These are phyloP conservation scores for Drosophila ezoana DNA, from an alignment of 2,888 invertebrate species.

Conservation along the genomic window DNA sequence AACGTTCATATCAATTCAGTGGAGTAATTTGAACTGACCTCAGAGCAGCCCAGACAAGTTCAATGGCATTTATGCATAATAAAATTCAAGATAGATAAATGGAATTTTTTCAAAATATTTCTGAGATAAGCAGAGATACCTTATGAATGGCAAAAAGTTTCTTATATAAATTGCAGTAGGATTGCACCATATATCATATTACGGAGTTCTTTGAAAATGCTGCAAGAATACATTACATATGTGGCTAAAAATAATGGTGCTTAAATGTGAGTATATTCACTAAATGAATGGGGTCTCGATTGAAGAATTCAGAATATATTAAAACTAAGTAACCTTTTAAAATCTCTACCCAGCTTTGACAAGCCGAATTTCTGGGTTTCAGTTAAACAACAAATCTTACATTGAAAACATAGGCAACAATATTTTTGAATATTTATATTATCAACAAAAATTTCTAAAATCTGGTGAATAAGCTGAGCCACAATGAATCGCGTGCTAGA, in stretches of 20 bases:
- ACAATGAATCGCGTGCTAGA: slow-evolving; percentile 73
- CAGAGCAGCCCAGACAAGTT: slow-evolving; percentile 60
- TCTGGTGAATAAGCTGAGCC: neutral
- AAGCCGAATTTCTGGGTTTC: neutral
- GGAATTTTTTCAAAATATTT: neutral
- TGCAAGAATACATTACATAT: too few species aligned
- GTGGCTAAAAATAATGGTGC: too few species aligned
- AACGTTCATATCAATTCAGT: slow-evolving; percentile 49
- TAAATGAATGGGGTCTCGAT: neutral
- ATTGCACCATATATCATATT: too few species aligned
- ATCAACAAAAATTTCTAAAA: neutral
- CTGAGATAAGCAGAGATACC: slow-evolving; percentile 8
- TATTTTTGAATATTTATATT: neutral
- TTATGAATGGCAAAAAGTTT: neutral
- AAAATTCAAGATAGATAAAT: slow-evolving; percentile 17
- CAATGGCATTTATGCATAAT: slow-evolving; percentile 62
- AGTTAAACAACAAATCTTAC: slow-evolving; percentile 5
- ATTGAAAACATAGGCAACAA: neutral
- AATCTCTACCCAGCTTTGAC: neutral
- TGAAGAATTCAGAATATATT: neutral
- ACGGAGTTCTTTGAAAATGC: too few species aligned
- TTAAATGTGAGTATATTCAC: too few species aligned
- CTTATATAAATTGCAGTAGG: neutral
- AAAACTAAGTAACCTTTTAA: neutral
- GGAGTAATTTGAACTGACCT: slow-evolving; percentile 70